Percentiles rank a stretch among this genome's conserved stretches.
Conservation (phyloP, 2,797 vertebrate genomes). For the Falco concolor region DNA sequence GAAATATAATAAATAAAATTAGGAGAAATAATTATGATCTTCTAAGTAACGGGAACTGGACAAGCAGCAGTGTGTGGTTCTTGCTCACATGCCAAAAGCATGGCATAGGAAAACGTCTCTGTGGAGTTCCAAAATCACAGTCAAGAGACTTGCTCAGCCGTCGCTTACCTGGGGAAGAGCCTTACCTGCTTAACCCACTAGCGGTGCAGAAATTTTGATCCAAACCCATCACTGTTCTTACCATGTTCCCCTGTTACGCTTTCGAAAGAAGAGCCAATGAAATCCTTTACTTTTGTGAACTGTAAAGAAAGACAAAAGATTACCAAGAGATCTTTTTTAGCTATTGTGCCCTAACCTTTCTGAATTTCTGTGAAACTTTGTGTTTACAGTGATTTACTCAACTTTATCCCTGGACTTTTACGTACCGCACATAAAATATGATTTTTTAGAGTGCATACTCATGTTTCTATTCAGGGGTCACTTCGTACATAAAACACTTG, state of each 20-base stretch:
- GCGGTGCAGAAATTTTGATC: neutral
- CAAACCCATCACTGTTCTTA: neutral
- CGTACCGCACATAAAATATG: neutral
- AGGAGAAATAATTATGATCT: neutral
- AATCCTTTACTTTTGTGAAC: neutral
- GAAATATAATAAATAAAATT: neutral
- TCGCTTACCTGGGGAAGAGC: neutral
- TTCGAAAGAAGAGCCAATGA: neutral
- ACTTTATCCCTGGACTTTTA: neutral
- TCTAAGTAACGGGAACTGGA: neutral
- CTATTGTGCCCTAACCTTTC: neutral
- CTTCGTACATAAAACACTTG: neutral
- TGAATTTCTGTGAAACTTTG: neutral
- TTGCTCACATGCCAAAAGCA: neutral
- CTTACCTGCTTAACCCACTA: neutral
- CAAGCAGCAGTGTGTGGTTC: neutral
- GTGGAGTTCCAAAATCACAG: neutral
- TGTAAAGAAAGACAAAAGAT: neutral
- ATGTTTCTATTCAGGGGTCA: neutral
- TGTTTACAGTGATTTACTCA: neutral
- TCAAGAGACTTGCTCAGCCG: neutral
- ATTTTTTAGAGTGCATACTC: neutral
- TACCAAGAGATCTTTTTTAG: neutral
- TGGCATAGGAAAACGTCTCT: neutral
- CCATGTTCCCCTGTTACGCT: neutral